Conservation (phyloP, 1,140 invertebrate species). For the Drosophila ironensis region DNA sequence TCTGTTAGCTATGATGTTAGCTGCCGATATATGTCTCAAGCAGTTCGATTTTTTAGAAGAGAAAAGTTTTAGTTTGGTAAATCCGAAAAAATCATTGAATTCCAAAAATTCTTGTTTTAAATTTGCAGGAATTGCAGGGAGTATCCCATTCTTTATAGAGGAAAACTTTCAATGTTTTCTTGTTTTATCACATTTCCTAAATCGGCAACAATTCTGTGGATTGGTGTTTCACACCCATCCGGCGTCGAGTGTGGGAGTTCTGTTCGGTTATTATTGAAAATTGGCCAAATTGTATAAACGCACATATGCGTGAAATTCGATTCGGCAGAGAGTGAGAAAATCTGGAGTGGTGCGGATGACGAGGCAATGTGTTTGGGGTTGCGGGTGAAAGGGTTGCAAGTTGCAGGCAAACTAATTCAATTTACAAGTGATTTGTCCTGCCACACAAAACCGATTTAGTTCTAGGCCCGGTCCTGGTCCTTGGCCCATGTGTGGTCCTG, state of each 20-base stretch:
- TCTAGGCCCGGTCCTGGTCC: constrained; percentile 18
- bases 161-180: not conserved
- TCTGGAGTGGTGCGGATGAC: not conserved
- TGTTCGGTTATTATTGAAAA: constrained; percentile 75
- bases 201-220: constrained; percentile 61
- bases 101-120: not conserved
- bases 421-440: constrained; percentile 78
- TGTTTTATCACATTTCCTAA: constrained; percentile 54
- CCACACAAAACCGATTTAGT: constrained; percentile 73
- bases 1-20: not conserved
- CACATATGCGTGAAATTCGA: constrained; percentile 81
- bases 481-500: too few relatives aligned
- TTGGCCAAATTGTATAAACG: constrained; percentile 81
- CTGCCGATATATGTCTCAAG: too few relatives aligned
- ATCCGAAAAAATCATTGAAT: not conserved
- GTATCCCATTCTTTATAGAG: not conserved
- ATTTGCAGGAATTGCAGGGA: not conserved
- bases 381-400: constrained; percentile 56
- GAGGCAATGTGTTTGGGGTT: not conserved
- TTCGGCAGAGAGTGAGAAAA: constrained; percentile 42
- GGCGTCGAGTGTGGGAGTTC: constrained; percentile 31
- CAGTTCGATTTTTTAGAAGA: too few relatives aligned
- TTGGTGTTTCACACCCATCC: constrained; percentile 47
- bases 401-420: constrained; percentile 72
- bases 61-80: too few relatives aligned